Percentiles rank a stretch among this genome's conserved stretches.
Conservation (phyloP, 2,113 vertebrate genomes). For the Xiphias gladius region DNA sequence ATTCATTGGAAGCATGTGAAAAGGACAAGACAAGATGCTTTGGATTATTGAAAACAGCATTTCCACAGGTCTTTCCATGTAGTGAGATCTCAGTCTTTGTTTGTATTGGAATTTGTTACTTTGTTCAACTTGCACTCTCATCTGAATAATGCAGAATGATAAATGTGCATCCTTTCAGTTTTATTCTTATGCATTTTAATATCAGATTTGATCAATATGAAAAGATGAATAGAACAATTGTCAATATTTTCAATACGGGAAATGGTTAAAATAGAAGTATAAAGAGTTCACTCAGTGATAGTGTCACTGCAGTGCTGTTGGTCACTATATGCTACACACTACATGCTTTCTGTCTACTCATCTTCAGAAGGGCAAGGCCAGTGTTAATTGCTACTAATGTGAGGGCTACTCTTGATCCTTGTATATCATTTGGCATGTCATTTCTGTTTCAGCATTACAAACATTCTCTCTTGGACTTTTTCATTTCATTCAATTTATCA, state of each 20-base stretch:
- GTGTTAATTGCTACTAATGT: constrained; percentile 11
- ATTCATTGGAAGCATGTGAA: constrained; percentile 86
- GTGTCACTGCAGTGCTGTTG: neutral
- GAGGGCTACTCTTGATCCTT: constrained; percentile 5
- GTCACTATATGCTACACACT: constrained; percentile 7
- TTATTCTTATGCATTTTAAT: constrained; percentile 21
- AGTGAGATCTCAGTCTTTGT: constrained; percentile 56
- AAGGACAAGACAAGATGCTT: constrained; percentile 86
- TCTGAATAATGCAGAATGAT: constrained; percentile 40
- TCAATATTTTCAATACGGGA: neutral
- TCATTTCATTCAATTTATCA: constrained; percentile 15
- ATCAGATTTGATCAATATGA: constrained; percentile 32
- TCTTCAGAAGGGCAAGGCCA: constrained; percentile 35
- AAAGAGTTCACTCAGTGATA: constrained; percentile 20
- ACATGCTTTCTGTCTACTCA: constrained; percentile 10
- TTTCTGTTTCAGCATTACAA: neutral
- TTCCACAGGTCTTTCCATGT: constrained; percentile 69
- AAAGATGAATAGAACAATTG: constrained; percentile 15
- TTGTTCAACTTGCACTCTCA: constrained; percentile 33
- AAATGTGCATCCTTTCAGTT: constrained; percentile 16
- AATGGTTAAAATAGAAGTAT: neutral
- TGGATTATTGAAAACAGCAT: constrained; percentile 84
- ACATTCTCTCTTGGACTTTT: neutral
- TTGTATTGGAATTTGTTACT: constrained; percentile 47
- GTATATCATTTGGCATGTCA: neutral